Base-by-base conservation (phyloP, 2,888 invertebrate genomes). In the Cosmia pyralina region DNA sequence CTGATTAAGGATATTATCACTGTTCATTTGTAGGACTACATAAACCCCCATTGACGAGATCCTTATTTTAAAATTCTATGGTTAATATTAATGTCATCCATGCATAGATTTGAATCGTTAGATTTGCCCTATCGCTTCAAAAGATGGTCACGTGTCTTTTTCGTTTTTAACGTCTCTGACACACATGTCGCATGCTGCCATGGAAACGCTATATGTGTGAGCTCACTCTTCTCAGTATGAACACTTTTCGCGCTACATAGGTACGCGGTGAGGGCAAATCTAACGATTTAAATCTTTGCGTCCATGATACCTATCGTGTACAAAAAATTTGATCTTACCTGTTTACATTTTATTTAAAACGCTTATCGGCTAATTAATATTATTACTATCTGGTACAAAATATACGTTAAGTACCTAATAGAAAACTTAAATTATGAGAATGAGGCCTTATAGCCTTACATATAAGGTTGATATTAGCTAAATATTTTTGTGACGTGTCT, bases 391-490 rank as follows among this genome's bases (percentile, higher is more conserved):
- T 34, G n/a, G 46, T 38, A 4, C 17, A 44, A 52, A 38, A 28
- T 38, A 17, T 52, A 28, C 34, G 15, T n/a, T 38, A 28, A 28
- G 28, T 28, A 57, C 15, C 41, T 19, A n/a, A 28, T 63, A 73
- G 28, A 58, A 22, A 46, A 41, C 0, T 41, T 38, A 4, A 77
- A 58, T 64, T 53, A 69, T 55, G 13, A 58, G 10, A 67, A 44
- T 22, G 74, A 22, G 59, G 77, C 81, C 77, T 78, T 81, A 60
- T 68, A 15, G 10, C 10, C 10, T 46, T 52, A 50, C 0, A 0
- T 4, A 57, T 66, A 72, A 53, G 48, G 66, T 79, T 72, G 19
- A 53, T 57, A 53, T 53, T 77, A 48, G 46, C 17, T 28, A 62
- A 69, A 28, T 77, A 4, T 15, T 41, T 28, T 38, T 48, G 34